Evolutionary conservation across 2,888 invertebrate genomes (phyloP).

Genomic region (Clivina fossor): DNA sequence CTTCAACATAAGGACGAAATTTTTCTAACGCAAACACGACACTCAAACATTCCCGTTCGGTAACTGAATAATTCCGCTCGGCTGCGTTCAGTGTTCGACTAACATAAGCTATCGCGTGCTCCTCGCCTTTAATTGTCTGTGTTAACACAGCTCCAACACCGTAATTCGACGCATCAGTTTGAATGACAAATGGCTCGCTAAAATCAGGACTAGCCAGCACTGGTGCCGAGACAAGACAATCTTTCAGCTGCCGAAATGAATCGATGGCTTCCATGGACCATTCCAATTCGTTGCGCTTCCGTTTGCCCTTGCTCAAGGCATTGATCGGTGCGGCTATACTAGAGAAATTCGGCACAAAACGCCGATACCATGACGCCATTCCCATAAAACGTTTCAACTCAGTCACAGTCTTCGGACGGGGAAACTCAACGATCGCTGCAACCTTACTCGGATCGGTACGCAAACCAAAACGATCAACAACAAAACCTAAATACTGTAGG

Average conservation of each 20-base stretch:
- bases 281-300: neutral
- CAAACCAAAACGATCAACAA: conserved; percentile 42
- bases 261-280: neutral
- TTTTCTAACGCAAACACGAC: neutral
- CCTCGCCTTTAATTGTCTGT: neutral
- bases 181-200: neutral
- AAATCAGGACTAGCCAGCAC: neutral
- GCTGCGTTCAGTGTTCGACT: neutral
- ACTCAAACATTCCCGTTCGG: neutral
- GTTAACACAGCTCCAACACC: neutral
- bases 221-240: neutral
- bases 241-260: neutral
- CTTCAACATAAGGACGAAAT: neutral
- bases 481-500: conserved; percentile 45
- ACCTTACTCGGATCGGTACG: conserved; percentile 1
- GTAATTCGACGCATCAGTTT: neutral
- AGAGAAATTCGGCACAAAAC: conserved; percentile 4
- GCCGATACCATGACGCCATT: neutral
- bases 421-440: neutral
- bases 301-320: neutral
- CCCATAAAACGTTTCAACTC: neutral
- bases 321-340: neutral
- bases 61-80: neutral
- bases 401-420: neutral
- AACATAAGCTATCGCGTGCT: neutral